Evolutionary conservation across 53 echinoderm and acorn worm genomes (phyloP), one percentile per base, ranked within the genome.

Genomic region (Zoroaster sp.): DNA sequence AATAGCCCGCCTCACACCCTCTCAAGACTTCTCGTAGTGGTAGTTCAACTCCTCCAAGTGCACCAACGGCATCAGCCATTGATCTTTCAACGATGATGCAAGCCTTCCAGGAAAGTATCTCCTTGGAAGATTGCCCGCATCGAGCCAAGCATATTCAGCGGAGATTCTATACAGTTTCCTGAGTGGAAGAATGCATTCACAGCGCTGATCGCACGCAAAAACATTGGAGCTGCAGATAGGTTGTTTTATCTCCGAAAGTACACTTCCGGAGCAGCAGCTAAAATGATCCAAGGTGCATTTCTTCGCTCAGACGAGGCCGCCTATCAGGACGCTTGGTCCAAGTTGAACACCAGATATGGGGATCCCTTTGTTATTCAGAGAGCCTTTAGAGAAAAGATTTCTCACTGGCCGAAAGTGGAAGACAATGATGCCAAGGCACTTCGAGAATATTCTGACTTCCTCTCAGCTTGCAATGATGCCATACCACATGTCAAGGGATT

Each of bases 401-500:
- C 34, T 35, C 74, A 75, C 10, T 93, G 94, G 94, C 94, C 91
- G 0, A 87, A 87, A 28, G 74, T 93, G n/a, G 38, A 45, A 2
- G 69, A 66, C 6, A 82, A 59, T 69, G 94, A 93, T 88, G 55
- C 83, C 2, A 23, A 30, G 38, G 94, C 76, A 20, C 83, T 94
- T 1, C 77, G 91, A 68, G 78, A 77, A 33, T 91, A 80, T 69
- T 73, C 94, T 32, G 93, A 90, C 35, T 90, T 80, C 69, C 87
- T 93, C 18, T 39, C 23, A 10, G 45, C 74, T 36, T 94, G 94
- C 51, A 40, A 55, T n/a, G 94, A 94, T 49, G 92, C 91, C 31
- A 94, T 91, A 72, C 89, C 94, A 4, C 83, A 89, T 33, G 81
- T 94, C 17, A 42, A 55, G 36, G 88, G 91, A 0, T 79, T 94